Conservation (phyloP, 1,140 invertebrate species). For the Paraescarpia echinospica region DNA sequence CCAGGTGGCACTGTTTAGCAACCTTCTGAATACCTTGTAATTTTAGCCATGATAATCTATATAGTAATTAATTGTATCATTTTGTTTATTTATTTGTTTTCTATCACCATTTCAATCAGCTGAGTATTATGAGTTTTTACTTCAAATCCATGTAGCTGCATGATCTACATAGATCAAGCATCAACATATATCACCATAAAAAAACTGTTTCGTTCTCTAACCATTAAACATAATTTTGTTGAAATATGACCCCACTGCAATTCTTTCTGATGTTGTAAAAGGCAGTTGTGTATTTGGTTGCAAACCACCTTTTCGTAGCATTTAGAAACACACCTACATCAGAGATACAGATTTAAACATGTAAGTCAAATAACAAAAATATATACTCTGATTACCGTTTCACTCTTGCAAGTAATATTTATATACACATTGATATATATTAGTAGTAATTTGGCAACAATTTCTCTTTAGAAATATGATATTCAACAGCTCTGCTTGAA, state of each 20-base stretch:
- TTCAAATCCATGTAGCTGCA: background rate
- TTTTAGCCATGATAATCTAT: background rate
- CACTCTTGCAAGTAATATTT: background rate
- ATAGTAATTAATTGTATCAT: background rate
- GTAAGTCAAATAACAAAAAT: background rate
- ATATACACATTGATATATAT: background rate
- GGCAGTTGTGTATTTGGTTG: background rate
- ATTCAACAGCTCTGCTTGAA: background rate
- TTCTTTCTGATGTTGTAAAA: background rate
- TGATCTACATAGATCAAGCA: background rate
- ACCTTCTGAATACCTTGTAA: background rate
- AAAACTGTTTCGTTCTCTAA: background rate
- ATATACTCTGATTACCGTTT: background rate
- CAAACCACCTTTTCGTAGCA: background rate
- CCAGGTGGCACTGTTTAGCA: background rate
- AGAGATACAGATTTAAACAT: background rate
- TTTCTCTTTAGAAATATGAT: background rate
- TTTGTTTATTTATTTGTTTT: background rate
- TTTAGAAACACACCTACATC: background rate
- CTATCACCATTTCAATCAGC: background rate
- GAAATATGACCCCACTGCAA: background rate
- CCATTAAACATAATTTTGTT: background rate
- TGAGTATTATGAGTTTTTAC: background rate
- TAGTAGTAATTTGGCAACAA: background rate
- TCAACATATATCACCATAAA: background rate